A percentile compares a stretch with the other conserved stretches of the same genome.
phyloP scores from a whole-genome alignment of 2,113 vertebrate species.

The Daphoenositta chrysoptera region DNA sequence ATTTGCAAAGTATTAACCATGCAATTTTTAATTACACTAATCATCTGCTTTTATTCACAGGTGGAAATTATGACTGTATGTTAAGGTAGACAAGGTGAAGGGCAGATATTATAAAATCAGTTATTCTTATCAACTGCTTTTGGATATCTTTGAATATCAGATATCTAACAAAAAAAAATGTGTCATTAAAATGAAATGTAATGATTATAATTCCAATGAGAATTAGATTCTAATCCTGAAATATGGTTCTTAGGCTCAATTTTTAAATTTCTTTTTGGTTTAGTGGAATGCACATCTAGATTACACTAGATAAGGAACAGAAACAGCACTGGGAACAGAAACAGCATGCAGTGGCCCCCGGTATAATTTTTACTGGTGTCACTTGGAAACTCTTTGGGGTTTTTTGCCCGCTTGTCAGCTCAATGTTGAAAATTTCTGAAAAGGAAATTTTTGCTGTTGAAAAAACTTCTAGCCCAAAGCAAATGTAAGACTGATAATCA shows the following conservation, averaged over 20 bases:
- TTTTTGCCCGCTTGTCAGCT: background rate
- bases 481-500: background rate
- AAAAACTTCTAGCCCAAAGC: background rate
- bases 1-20: background rate
- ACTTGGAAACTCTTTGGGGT: background rate
- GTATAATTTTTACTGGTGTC: background rate
- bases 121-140: background rate
- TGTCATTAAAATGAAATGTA: background rate
- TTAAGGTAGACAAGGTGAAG: background rate
- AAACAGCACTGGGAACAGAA: background rate
- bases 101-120: background rate
- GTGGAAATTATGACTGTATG: background rate
- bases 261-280: background rate
- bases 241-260: fast-evolving
- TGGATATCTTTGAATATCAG: background rate
- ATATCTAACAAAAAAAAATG: background rate
- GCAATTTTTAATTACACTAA: background rate
- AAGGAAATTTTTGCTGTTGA: background rate
- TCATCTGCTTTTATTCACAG: background rate
- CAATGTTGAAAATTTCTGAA: background rate
- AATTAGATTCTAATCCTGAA: background rate
- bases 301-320: background rate
- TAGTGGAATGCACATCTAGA: background rate
- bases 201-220: background rate
- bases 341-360: fast-evolving